Base-by-base conservation (phyloP, 1,140 invertebrate genomes). In the Drosophila nebulosa region DNA sequence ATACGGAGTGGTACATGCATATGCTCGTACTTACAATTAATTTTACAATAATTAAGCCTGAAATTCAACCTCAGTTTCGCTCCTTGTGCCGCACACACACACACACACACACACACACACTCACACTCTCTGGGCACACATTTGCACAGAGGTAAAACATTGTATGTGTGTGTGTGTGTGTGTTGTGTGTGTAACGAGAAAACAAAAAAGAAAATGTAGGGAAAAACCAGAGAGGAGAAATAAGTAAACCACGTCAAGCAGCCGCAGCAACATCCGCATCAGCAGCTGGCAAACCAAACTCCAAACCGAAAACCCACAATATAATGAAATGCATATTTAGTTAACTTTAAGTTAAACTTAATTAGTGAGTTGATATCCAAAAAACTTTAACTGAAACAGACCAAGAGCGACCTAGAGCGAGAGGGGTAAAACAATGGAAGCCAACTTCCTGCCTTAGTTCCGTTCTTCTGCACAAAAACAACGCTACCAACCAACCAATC, bases 271-370 rank as follows among this genome's bases (percentile, higher is more conserved):
- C 52, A 55, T 55, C 52, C 52, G 52, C 22, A 55, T 55, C 52
- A 66, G 53, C 22, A 57, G 26, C 53, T 42, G 53, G 32, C 22
- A 55, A 52, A 57, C 39, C 39, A 51, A 66, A 57, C 68, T 56
- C 35, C 51, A 75, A 66, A 63, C 56, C 59, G 26, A 60, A 65
- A 76, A 27, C 26, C 62, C 36, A 42, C 21, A 67, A 56, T 63
- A 80, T 86, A 76, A 85, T 80, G 65, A 84, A 84, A 85, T 79
- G 78, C 63, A 80, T 85, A 85, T 79, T 84, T 79, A 80, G 77
- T 85, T 77, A 80, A 77, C 79, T 77, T 85, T 53, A 74, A 74
- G 63, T 74, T 74, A 67, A 72, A 74, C 77, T 85, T 86, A 84
- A 84, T 84, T 84, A 84, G 81, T 80, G 63, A 65, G 64, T 73